phyloP scores from a whole-genome alignment of 2,888 invertebrate genomes.

The Busseola fusca region DNA sequence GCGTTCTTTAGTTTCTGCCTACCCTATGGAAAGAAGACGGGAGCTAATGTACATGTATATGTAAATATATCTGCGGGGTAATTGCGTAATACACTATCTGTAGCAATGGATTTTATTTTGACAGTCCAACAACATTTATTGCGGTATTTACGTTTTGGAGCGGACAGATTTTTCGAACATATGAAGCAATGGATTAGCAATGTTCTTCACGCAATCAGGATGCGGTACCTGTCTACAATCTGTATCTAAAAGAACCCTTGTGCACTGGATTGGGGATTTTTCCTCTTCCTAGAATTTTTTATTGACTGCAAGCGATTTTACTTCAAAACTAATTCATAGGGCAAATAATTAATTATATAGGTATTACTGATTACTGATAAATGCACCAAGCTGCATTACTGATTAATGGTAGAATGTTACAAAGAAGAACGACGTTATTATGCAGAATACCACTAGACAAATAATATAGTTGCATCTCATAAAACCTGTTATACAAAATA shows the following conservation, averaged over 20 bases:
- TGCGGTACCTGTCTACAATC: not conserved
- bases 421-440: constrained; percentile 7
- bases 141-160: no score
- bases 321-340: not conserved
- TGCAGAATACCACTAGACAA: constrained; percentile 13
- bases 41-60: no score
- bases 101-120: no score
- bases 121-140: no score
- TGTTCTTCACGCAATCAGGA: no score
- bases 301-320: not conserved
- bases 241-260: not conserved
- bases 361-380: no score
- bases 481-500: constrained; percentile 16
- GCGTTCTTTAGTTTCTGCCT: no score
- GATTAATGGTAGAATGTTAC: not conserved
- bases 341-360: not conserved
- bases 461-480: not conserved
- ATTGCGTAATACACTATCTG: no score
- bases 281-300: not conserved
- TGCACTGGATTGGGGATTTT: not conserved
- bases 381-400: constrained; percentile 7
- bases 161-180: no score
- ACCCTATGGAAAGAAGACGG: no score
- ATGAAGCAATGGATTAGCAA: no score
- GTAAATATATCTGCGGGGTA: no score